Evolutionary conservation across 2,113 vertebrate species (phyloP).

Genomic region (Siphamia tubifer): DNA sequence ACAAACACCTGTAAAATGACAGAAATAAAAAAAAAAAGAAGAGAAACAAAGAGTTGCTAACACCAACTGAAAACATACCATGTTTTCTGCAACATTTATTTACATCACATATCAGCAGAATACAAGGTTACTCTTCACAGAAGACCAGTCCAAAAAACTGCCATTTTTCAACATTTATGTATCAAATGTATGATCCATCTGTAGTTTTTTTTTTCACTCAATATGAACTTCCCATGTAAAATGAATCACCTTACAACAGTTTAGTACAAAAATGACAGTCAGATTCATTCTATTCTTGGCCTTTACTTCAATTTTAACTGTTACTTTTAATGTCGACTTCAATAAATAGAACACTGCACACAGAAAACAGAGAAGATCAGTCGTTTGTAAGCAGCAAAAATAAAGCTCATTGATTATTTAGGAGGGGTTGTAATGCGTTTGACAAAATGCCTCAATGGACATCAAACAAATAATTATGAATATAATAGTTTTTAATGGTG

Average conservation of each 20-base stretch:
- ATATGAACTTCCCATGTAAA: no score
- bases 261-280: no score
- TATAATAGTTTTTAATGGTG: neutral
- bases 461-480: neutral
- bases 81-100: conserved; percentile 63
- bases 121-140: conserved; percentile 58
- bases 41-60: no score
- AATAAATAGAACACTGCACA: conserved; percentile 3
- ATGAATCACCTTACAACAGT: neutral
- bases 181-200: neutral
- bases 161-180: neutral
- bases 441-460: neutral
- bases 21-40: no score
- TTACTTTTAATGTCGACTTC: no score
- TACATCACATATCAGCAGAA: conserved; percentile 50
- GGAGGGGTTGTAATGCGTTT: neutral
- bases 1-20: no score
- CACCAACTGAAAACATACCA: neutral
- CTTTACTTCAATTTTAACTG: neutral
- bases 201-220: no score
- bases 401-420: neutral
- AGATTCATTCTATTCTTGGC: no score
- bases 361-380: neutral
- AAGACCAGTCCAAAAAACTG: conserved; percentile 41
- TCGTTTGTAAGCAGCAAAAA: neutral